A percentile compares a stretch with the other conserved stretches of the same genome.
Conservation (phyloP, 2,113 vertebrate species). For the Rhabdomys dilectus region DNA sequence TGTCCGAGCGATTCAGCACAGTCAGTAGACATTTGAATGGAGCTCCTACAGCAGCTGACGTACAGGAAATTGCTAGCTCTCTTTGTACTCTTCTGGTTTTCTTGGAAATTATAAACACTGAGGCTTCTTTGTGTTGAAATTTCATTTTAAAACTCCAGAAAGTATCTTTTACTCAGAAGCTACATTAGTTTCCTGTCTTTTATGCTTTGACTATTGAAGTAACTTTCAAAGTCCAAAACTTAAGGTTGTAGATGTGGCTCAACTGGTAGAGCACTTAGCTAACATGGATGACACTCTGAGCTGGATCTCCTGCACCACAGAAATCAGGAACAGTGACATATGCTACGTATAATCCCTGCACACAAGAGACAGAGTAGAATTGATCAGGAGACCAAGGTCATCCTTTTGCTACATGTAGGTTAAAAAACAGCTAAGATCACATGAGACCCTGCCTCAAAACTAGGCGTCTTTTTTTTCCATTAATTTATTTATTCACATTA, state of each 20-base stretch:
- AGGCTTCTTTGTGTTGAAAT: conserved; percentile 62
- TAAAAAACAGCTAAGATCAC: not conserved
- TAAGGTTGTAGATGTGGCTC: not conserved
- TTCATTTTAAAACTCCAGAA: conserved; percentile 74
- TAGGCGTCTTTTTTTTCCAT: conserved; percentile 59
- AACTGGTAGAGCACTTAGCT: not conserved
- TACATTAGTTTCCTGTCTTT: conserved; percentile 75
- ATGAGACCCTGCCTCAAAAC: not conserved
- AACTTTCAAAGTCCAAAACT: conserved; percentile 80
- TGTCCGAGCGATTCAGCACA: not conserved
- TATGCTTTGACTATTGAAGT: conserved; percentile 73
- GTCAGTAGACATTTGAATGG: rapidly evolving
- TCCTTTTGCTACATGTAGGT: not conserved
- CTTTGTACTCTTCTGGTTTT: not conserved
- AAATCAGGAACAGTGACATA: not conserved
- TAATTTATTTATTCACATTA: too few species aligned
- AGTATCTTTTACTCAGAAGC: conserved; percentile 77
- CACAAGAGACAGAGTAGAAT: too few species aligned
- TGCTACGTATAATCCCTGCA: not conserved
- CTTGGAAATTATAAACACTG: not conserved
- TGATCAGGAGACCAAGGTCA: not conserved
- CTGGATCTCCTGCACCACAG: not conserved
- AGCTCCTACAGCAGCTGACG: not conserved
- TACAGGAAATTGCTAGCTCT: not conserved
- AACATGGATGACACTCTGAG: not conserved